Conservation (phyloP, 2,797 vertebrate species). For the Setipinna tenuifilis region DNA sequence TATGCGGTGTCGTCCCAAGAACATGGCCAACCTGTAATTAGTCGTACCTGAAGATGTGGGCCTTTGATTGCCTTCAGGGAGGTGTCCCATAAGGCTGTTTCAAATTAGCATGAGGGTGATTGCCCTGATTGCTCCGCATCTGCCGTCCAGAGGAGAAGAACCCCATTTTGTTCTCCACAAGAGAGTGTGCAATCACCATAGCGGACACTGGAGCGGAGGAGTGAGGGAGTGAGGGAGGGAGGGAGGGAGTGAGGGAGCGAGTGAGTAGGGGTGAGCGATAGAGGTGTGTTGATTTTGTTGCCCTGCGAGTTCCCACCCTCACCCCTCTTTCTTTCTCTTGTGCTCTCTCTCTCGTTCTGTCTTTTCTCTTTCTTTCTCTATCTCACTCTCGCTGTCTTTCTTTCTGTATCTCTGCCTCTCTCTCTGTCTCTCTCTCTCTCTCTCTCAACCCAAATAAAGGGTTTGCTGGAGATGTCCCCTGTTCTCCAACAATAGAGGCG, state of each 20-base stretch:
- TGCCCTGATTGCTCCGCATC: slow-evolving; percentile 78
- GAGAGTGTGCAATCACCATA: slow-evolving; percentile 41
- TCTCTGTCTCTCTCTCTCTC: not conserved
- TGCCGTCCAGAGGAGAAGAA: slow-evolving; percentile 70
- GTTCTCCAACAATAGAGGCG: slow-evolving; percentile 11
- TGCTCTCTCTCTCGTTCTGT: not conserved
- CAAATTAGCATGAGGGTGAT: slow-evolving; percentile 72
- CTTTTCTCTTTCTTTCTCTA: too few relatives aligned
- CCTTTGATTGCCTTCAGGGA: slow-evolving; percentile 73
- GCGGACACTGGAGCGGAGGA: slow-evolving; percentile 30
- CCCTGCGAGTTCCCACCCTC: not conserved
- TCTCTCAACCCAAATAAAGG: not conserved
- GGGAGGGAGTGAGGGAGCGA: not conserved
- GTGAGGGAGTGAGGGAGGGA: not conserved
- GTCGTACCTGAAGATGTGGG: slow-evolving; percentile 70
- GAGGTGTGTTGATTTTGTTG: not conserved
- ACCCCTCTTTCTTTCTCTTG: not conserved
- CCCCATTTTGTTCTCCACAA: slow-evolving; percentile 39
- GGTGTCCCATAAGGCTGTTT: slow-evolving; percentile 71
- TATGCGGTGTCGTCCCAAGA: slow-evolving; percentile 56
- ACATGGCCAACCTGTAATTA: slow-evolving; percentile 76
- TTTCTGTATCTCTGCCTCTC: not conserved
- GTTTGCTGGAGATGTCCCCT: not conserved
- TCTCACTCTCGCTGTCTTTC: not conserved
- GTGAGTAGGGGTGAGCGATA: not conserved